Conservation (phyloP, 2,888 invertebrate species). For the Morpho deidamia region DNA sequence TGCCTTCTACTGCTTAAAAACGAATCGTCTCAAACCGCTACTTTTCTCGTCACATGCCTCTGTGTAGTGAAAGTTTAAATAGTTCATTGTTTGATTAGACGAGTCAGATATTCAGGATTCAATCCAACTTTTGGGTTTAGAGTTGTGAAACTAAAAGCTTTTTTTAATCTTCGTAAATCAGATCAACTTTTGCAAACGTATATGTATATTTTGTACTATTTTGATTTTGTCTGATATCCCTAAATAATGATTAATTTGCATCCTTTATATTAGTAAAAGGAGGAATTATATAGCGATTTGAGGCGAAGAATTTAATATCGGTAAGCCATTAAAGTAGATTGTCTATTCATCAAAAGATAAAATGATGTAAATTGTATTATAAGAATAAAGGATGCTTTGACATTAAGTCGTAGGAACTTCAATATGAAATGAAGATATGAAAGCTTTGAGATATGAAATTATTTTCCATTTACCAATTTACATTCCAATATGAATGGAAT, state of each 20-base stretch:
- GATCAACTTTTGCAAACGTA: too few relatives aligned
- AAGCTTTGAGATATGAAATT: not conserved
- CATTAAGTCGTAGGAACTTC: too few relatives aligned
- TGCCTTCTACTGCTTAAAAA: constrained; percentile 19
- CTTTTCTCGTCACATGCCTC: constrained; percentile 10
- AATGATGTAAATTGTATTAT: too few relatives aligned
- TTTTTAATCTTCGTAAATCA: not conserved
- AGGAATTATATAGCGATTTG: too few relatives aligned
- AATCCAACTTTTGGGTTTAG: constrained; percentile 3
- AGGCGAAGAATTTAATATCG: too few relatives aligned
- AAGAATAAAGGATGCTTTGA: too few relatives aligned
- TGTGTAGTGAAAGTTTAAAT: constrained; percentile 22
- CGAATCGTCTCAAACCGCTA: constrained; percentile 26
- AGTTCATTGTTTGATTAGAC: constrained; percentile 5
- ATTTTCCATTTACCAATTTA: not conserved
- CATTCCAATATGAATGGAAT: not conserved
- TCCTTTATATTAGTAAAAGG: too few relatives aligned
- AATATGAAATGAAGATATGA: not conserved
- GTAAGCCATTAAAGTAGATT: too few relatives aligned
- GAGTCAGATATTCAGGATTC: constrained; percentile 8
- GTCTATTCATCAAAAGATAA: too few relatives aligned
- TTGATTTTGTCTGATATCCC: too few relatives aligned
- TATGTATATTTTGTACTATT: too few relatives aligned
- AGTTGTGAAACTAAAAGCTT: not conserved
- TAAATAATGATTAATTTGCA: too few relatives aligned